These are phyloP conservation scores for Odontophorus gujanensis DNA, from an alignment of 2,113 vertebrate species.

Conservation along the genomic window DNA sequence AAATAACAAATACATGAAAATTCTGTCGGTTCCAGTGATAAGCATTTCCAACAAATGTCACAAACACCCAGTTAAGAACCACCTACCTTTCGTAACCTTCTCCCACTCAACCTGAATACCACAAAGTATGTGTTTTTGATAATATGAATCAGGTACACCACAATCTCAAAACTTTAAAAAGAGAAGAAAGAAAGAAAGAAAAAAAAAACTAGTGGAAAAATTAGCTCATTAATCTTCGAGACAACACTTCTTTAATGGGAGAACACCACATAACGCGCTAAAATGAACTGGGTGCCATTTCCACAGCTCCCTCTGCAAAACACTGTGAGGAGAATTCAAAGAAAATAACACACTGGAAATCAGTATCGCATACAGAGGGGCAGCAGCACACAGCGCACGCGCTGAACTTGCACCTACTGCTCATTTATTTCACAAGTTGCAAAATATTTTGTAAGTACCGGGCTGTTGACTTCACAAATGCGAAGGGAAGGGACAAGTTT, in stretches of 20 bases:
- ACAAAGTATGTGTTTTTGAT: conserved; percentile 52
- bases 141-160: conserved; percentile 55
- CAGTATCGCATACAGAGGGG: neutral
- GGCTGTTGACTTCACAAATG: conserved; percentile 69
- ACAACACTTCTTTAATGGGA: conserved; percentile 46
- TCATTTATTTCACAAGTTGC: conserved; percentile 69
- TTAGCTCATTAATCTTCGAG: conserved; percentile 68
- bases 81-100: conserved; percentile 57
- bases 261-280: neutral
- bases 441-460: conserved; percentile 70
- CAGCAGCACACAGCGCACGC: neutral
- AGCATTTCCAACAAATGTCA: conserved; percentile 75
- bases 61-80: conserved; percentile 56
- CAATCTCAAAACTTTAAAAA: conserved; percentile 24
- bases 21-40: conserved; percentile 72
- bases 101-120: conserved; percentile 68
- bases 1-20: conserved; percentile 76
- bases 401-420: conserved; percentile 53
- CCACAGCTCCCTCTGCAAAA: conserved; percentile 32
- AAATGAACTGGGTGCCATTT: neutral
- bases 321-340: neutral
- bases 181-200: neutral
- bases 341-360: neutral
- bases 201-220: conserved; percentile 49
- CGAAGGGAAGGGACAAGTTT: conserved; percentile 40